Evolutionary conservation across 2,113 vertebrate species (phyloP).

Genomic region (Bubo scandiacus): DNA sequence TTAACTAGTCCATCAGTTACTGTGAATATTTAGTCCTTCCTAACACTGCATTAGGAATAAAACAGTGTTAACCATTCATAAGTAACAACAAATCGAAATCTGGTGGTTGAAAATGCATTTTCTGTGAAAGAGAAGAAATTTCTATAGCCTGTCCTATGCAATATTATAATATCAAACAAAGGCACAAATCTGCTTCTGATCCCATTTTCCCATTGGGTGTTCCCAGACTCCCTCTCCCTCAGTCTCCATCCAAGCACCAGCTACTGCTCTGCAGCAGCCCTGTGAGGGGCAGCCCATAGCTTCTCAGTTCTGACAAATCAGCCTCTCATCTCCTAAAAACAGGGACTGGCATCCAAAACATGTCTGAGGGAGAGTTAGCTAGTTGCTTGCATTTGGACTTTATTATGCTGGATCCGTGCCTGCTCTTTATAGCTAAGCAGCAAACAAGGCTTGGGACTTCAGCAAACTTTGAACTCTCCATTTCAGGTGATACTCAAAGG

Average conservation of each 20-base stretch:
- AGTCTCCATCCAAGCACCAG: background rate
- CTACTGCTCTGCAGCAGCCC: background rate
- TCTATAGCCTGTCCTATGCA: background rate
- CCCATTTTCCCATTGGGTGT: background rate
- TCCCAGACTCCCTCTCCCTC: background rate
- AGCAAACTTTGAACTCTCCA: background rate
- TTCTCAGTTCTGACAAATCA: background rate
- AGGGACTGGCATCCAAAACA: background rate
- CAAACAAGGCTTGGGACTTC: background rate
- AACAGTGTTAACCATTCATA: background rate
- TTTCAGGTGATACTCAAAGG: background rate
- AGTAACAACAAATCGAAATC: background rate
- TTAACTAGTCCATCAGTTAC: background rate
- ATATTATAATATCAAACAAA: background rate
- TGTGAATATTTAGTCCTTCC: background rate
- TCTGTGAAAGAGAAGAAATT: background rate
- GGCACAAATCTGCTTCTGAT: background rate
- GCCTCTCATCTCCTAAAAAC: background rate
- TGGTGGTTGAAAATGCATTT: background rate
- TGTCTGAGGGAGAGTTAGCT: background rate
- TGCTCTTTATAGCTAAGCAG: background rate
- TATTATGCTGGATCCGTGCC: background rate
- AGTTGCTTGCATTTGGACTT: background rate
- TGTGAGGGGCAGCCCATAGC: background rate
- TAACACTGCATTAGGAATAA: background rate